These are phyloP conservation scores for Troides aeacus DNA, from an alignment of 2,888 invertebrate species.

Conservation along the genomic window DNA sequence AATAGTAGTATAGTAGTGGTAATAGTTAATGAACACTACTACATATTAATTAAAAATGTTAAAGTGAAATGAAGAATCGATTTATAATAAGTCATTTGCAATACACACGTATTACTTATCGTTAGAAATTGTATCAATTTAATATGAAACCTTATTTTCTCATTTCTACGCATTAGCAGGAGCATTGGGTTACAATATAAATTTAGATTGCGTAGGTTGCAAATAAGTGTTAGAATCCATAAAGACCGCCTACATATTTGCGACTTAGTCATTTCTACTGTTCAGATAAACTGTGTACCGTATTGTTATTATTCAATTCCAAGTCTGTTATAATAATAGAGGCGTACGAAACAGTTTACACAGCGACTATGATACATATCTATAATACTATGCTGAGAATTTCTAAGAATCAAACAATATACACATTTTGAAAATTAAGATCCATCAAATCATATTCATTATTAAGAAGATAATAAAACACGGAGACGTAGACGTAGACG, in stretches of 20 bases:
- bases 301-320: conserved; percentile 1
- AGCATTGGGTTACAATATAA: conserved; percentile 8
- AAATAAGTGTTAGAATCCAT: conserved; percentile 1
- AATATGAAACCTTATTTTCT: background rate
- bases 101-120: too few species aligned
- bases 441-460: too few species aligned
- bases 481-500: too few species aligned
- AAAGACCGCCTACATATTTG: conserved; percentile 5
- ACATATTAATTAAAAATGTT: too few species aligned
- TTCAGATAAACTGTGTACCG: background rate
- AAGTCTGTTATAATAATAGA: background rate
- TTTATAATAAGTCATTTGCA: too few species aligned
- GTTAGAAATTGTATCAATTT: background rate
- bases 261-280: conserved; percentile 4
- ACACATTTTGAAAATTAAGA: background rate
- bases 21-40: too few species aligned
- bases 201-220: conserved; percentile 14
- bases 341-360: background rate
- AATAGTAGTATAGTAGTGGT: too few species aligned
- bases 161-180: background rate
- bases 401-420: background rate
- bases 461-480: background rate
- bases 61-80: too few species aligned
- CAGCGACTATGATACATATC: background rate
- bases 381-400: background rate